Evolutionary conservation across 37 sponge, comb jelly and placozoan species (phyloP), one percentile per base, ranked within the genome.

Genomic region (Beroe ovata): DNA sequence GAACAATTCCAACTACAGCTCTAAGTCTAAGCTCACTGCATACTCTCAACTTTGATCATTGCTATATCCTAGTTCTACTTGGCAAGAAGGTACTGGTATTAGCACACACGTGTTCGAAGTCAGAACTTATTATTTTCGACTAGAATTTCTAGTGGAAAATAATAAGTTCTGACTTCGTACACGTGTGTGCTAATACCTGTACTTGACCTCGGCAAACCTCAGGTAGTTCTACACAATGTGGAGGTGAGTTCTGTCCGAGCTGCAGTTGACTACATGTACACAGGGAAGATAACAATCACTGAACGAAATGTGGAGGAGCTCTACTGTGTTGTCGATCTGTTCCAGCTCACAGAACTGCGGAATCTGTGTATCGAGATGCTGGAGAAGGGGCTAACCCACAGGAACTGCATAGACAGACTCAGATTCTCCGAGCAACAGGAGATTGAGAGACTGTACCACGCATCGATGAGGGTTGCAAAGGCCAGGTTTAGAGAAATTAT

Each of bases 381-480:
- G 54, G 84, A 77, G 84, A 77, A 77, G 54, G 28, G 54, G 18
- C 54, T 77, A 2, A 35, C 26, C 38, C 84, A 77, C 54, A 11
- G 33, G 36, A 77, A 77, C 84, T 77, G 84, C 33, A 77, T 77
- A 21, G 84, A 77, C 54, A 39, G 84, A 23, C 28, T 77, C n/a
- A 77, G 84, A 25, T 77, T 77, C 84, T 39, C 84, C 3, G 84
- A 77, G 84, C 84, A 77, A 54, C 84, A 77, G 84, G 84, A 77
- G 28, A 77, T 77, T 26, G 84, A 77, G 54, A 8, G 84, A 42
- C 54, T 77, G n/a, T 77, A 77, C 47, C 26, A 77, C 54, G 84
- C 84, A 1, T 42, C 84, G 25, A 8, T 77, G 23, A 39, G 84
- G 4, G 84, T 77, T 1, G 26, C 84, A 20, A 77, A 77, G n/a